Conservation (phyloP, 1,140 invertebrate genomes). For the Pristionchus pacificus region DNA sequence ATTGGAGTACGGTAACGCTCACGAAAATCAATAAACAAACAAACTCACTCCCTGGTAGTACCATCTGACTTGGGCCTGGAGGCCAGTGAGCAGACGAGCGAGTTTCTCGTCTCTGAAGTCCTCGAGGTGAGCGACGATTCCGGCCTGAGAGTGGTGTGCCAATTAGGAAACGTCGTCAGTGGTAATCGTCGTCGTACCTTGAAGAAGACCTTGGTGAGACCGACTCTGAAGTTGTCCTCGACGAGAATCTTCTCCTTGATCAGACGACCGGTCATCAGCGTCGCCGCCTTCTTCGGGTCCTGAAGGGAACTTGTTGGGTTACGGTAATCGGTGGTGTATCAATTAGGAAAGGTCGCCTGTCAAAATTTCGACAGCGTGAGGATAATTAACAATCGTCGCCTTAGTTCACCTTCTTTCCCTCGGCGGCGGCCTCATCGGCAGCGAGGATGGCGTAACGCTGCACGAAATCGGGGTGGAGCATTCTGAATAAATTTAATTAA, state of each 20-base stretch:
- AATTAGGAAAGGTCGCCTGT: no score
- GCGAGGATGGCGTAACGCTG: conserved; percentile 76
- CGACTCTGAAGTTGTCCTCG: conserved; percentile 52
- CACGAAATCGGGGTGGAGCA: conserved; percentile 99
- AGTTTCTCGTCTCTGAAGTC: conserved; percentile 91
- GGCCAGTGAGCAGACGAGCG: conserved; percentile 93
- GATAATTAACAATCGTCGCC: no score
- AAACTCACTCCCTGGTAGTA: conserved; percentile 39
- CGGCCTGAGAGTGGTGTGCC: conserved; percentile 72
- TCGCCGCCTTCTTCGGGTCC: conserved; percentile 44
- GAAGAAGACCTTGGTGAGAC: conserved; percentile 65
- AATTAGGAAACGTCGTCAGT: no score
- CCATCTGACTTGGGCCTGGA: conserved; percentile 68
- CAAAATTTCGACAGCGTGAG: no score
- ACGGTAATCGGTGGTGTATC: no score
- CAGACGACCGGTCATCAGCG: conserved; percentile 64
- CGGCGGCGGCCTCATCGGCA: conserved; percentile 44
- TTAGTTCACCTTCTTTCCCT: not conserved
- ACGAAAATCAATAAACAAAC: no score
- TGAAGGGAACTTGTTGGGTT: no score
- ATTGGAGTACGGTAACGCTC: no score
- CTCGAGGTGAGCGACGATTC: conserved; percentile 99
- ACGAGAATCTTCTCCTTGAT: conserved; percentile 66
- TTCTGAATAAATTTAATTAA: no score
- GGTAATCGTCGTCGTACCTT: conserved; percentile 18